Conservation (phyloP, 2,113 vertebrate genomes). For the Sorex araneus region DNA sequence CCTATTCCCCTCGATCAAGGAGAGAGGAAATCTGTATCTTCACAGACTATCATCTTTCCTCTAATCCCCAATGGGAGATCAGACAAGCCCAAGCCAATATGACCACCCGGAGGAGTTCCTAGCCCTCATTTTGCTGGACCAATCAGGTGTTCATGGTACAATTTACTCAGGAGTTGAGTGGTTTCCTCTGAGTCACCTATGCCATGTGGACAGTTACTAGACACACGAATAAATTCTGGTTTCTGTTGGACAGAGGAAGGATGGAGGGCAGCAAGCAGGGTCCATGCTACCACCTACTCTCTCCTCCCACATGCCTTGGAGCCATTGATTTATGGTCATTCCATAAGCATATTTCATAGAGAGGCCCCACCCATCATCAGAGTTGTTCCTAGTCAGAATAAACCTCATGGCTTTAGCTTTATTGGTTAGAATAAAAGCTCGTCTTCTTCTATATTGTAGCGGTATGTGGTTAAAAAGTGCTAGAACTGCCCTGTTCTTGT, state of each 20-base stretch:
- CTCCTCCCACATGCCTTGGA: not conserved
- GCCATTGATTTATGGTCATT: not conserved
- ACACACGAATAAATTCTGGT: not conserved
- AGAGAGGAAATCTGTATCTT: not conserved
- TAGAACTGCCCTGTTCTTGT: not conserved
- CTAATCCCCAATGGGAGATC: not conserved
- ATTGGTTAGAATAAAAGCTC: constrained; percentile 5
- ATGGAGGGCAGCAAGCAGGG: too few relatives aligned
- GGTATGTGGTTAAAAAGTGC: not conserved
- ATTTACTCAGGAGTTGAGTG: not conserved
- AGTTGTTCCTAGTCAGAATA: not conserved
- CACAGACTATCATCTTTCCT: not conserved
- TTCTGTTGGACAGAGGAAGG: not conserved
- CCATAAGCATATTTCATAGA: not conserved
- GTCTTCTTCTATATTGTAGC: not conserved
- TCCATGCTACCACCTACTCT: not conserved
- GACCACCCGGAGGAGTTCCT: not conserved
- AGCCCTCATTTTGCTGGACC: not conserved
- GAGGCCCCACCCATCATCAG: not conserved
- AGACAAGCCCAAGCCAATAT: not conserved
- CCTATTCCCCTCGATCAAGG: not conserved
- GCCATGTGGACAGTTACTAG: not conserved
- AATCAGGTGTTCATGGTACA: not conserved
- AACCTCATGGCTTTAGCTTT: not conserved
- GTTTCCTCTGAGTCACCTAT: not conserved